Base-by-base conservation (phyloP, 2,888 invertebrate species). In the Plagiodera versicolora region DNA sequence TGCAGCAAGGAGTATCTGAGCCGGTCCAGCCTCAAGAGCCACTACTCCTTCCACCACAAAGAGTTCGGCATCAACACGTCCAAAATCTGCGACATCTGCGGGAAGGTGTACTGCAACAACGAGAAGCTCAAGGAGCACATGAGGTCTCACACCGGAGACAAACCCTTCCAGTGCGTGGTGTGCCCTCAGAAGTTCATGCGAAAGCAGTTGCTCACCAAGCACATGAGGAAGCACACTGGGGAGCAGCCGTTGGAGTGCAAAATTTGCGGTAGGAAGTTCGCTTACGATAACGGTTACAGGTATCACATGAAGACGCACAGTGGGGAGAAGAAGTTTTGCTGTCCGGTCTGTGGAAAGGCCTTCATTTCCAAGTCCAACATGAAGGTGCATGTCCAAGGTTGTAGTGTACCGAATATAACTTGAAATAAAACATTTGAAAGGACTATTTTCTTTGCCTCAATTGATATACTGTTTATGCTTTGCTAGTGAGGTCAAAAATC, bases 231-330 rank as follows among this genome's bases (percentile, higher is more conserved):
- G 5, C 76, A 75, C 48, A 75, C 74, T 1, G 74, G 74, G 1
- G 73, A 72, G 32, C 72, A 72, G 59, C 75, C 75, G 3, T 74
- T 64, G 58, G 64, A 65, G 16, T 72, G 72, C 47, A 56, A 59
- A 28, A 61, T 68, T 10, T 72, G 72, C 47, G 68, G 76, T 5
- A 72, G 74, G 60, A 72, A 71, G 20, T 70, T 74, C 78, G 82
- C 82, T 20, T 85, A 85, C 77, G 79, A 83, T 17, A 83, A 84
- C 66, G 84, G 85, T 49, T 82, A 85, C 61, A 83, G 83, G 67
- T 84, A 84, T 66, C 85, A 86, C 75, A 83, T 84, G 73, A 78
- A 85, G 76, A 85, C 83, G 74, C 85, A 85, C 79, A 83, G 82
- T 68, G 85, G 85, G 58, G 82, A 83, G 63, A 80, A 83, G 64